phyloP scores from a whole-genome alignment of 2,797 vertebrate genomes.

The Chaetophractus vellerosus region DNA sequence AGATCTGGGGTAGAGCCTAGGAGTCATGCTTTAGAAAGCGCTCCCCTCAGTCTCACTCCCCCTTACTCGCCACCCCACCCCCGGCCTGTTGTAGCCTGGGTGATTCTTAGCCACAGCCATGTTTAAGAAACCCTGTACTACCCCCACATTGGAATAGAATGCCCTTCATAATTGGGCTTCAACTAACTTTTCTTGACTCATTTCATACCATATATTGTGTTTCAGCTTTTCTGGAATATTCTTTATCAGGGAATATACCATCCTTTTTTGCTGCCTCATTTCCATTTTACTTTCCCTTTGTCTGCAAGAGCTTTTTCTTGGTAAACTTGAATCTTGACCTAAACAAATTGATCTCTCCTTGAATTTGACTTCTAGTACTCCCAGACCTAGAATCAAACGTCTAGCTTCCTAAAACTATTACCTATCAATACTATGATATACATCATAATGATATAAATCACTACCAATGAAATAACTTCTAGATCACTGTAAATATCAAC shows the following conservation, averaged over 20 bases:
- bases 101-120: not conserved
- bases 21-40: not conserved
- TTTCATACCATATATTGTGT: not conserved
- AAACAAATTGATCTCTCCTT: not conserved
- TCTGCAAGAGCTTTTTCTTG: not conserved
- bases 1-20: not conserved
- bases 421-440: no score
- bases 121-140: not conserved
- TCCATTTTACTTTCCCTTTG: not conserved
- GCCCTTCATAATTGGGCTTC: not conserved
- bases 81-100: no score
- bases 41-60: no score
- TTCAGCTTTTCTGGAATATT: not conserved
- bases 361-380: not conserved
- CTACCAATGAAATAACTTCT: constrained; percentile 26
- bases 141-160: not conserved
- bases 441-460: not conserved
- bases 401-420: not conserved
- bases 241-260: not conserved
- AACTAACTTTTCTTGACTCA: not conserved
- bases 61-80: no score
- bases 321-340: not conserved
- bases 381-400: not conserved
- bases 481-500: constrained; percentile 21
- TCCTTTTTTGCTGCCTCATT: not conserved